Base-by-base conservation (phyloP, 1,140 invertebrate species). In the Magallana ariakensis region DNA sequence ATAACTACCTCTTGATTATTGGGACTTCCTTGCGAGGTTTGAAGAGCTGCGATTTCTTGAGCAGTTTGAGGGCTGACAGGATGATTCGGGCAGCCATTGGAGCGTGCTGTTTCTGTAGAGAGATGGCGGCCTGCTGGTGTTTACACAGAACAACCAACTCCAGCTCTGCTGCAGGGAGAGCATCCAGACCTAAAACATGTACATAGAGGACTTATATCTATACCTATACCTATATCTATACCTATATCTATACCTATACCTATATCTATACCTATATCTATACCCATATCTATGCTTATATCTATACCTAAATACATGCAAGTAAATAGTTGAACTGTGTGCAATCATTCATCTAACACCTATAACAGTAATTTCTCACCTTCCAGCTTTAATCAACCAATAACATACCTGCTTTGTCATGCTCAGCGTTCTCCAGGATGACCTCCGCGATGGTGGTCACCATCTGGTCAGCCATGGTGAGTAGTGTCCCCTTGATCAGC, bases 121-220 rank as follows among this genome's bases (percentile, higher is more conserved):
- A 92, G 46, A 94, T 91, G n/a, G 80, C 85, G 0, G 92, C 90
- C 86, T 93, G 91, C 85, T 94, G 91, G 80, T 94, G 83, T 56
- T 92, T 92, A 89, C 93, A 92, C 81, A 90, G 87, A 11, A 94
- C 92, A 22, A 94, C 92, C 33, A 94, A 87, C 88, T 94, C 94
- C n/a, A 94, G 87, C 85, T 94, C 94, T n/a, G 92, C 91, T 10
- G 94, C 93, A n/a, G 91, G 85, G 83, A 94, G 80, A 11, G 84
- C 66, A n/a, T 91, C 86, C 46, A 92, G 22, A 62, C 92, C 94
- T 94, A 90, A 10, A 88, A 70, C 16, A 1, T 83, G 83, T 26
- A n/a, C 8, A 19, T 5, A 46, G 33, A 46, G 33, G 33, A 46
- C 33, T 2, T 46, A 46, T n/a, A n/a, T n/a, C n/a, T n/a, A n/a